phyloP scores from a whole-genome alignment of 2,797 vertebrate genomes.

The Propithecus deckenii region DNA sequence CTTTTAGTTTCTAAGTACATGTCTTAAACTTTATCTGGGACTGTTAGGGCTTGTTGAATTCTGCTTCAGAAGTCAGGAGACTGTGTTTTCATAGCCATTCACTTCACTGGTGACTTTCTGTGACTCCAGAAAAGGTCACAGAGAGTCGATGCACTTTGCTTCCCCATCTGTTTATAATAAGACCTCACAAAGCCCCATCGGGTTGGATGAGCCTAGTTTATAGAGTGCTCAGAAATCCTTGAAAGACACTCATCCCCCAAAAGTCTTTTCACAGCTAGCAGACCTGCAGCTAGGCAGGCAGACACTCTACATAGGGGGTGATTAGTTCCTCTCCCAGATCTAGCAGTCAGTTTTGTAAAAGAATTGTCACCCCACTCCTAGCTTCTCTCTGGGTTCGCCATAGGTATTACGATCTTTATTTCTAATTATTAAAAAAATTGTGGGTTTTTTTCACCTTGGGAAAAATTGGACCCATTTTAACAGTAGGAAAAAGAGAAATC shows the following conservation, averaged over 20 bases:
- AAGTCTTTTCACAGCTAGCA: neutral
- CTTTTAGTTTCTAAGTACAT: neutral
- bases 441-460: neutral
- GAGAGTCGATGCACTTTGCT: neutral
- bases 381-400: neutral
- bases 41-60: neutral
- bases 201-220: neutral
- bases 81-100: neutral
- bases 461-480: neutral
- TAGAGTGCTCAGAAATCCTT: conserved; percentile 13
- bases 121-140: neutral
- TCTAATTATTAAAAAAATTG: neutral
- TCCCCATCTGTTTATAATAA: conserved; percentile 50
- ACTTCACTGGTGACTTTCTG: neutral
- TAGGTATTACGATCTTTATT: neutral
- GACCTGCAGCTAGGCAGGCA: neutral
- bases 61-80: neutral
- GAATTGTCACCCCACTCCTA: neutral
- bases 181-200: neutral
- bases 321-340: neutral
- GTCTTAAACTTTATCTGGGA: conserved; percentile 28
- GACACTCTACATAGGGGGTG: neutral
- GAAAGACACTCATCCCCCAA: neutral
- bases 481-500: neutral
- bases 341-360: neutral